A percentile compares a stretch with the other conserved stretches of the same genome.
Conservation (phyloP, 2,797 vertebrate species). For the Danio kyathit region DNA sequence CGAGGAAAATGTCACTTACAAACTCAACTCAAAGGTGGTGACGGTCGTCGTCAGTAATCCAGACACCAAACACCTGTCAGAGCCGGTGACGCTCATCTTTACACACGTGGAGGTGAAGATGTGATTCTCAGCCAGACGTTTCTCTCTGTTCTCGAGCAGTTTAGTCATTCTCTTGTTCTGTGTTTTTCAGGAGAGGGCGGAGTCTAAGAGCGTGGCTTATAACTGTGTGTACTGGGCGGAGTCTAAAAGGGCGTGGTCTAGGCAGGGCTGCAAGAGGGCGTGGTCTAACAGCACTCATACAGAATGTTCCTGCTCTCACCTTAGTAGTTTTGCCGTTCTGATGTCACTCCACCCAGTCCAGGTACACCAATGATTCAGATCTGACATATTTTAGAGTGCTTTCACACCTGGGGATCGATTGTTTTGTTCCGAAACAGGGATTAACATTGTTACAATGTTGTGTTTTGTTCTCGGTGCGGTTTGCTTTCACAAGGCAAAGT, state of each 20-base stretch:
- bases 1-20: neutral
- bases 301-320: constrained; percentile 78
- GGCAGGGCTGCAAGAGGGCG: constrained; percentile 71
- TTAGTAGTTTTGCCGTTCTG: constrained; percentile 88
- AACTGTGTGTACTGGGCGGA: constrained; percentile 82
- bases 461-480: too few species aligned
- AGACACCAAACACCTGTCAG: constrained; percentile 56
- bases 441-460: too few species aligned
- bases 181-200: constrained; percentile 4
- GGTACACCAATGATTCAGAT: constrained; percentile 66
- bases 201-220: constrained; percentile 54
- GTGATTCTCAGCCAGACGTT: too few species aligned
- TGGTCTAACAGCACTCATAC: constrained; percentile 64
- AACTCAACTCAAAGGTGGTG: constrained; percentile 67
- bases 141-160: neutral
- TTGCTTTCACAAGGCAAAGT: too few species aligned
- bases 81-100: constrained; percentile 67
- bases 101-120: constrained; percentile 60
- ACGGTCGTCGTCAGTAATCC: constrained; percentile 70
- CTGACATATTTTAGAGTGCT: neutral
- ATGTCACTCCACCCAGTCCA: constrained; percentile 83
- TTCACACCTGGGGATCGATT: too few species aligned
- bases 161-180: neutral
- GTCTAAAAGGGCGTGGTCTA: constrained; percentile 74
- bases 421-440: too few species aligned